Base-by-base conservation (phyloP, 1,140 invertebrate genomes). In the Ylistrum balloti region DNA sequence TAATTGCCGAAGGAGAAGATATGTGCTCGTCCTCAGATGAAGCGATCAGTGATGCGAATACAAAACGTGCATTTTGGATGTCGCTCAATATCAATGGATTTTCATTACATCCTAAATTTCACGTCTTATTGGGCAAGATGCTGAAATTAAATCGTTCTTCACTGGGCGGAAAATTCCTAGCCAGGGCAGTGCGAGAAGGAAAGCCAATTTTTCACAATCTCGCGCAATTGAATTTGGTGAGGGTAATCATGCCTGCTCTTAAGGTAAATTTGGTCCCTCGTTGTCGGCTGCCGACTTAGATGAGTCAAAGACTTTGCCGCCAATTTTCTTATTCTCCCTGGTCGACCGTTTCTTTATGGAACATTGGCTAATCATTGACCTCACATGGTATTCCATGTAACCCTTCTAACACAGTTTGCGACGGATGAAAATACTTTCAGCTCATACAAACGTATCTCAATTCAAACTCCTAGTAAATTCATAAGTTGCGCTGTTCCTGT, bases 61-160 rank as follows among this genome's bases (percentile, higher is more conserved):
- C 32, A 85, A 89, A 87, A 90, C 91, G 91, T 92, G 91, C 91
- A 90, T 87, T 89, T 90, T 89, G 88, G 89, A 90, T 92, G 91
- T 90, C 88, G 89, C 33, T 86, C 88, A 89, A 87, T 92, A 92
- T 92, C 91, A 92, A 92, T 92, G 91, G 89, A 88, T 90, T 92
- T 92, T 92, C 91, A 92, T 92, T 92, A 92, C 91, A 92, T 90
- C 88, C 89, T 56, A 89, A 90, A 92, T 92, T 92, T 92, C 88
- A 90, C 91, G 91, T 90, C 91, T 89, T 92, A 90, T 92, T 92
- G 89, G 91, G 89, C 88, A 92, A 88, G 87, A 90, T 92, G 88
- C 91, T 74, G 89, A 92, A 92, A 92, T 92, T 92, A 90, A 92
- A 92, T 92, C 91, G 87, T 89, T 92, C 91, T 86, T 89, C 86